Percentiles rank a stretch among this genome's conserved stretches.
Conservation (phyloP, 2,113 vertebrate species). For the Larimichthys crocea region DNA sequence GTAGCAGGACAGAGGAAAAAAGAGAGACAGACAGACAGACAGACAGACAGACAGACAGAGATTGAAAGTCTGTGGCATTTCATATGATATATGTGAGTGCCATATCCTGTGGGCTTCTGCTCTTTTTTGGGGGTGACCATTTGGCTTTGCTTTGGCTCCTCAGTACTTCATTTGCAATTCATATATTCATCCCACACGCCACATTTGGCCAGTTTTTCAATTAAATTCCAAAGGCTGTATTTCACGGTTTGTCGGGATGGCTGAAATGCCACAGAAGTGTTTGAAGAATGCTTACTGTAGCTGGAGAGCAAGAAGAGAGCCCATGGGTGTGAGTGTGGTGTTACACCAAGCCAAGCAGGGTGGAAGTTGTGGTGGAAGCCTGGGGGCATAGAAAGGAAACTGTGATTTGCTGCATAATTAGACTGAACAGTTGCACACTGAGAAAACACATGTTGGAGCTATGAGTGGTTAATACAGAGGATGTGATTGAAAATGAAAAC, state of each 20-base stretch:
- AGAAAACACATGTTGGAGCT: constrained; percentile 31
- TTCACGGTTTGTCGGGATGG: constrained; percentile 16
- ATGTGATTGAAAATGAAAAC: not conserved
- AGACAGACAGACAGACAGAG: constrained; percentile 4
- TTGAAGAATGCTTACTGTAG: constrained; percentile 42
- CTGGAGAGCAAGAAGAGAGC: constrained; percentile 34
- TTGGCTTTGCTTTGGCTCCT: constrained; percentile 18
- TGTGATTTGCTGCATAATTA: constrained; percentile 40
- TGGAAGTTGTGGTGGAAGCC: constrained; percentile 39
- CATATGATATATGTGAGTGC: constrained; percentile 37
- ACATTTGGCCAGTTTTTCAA: constrained; percentile 52
- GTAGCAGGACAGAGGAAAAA: constrained; percentile 13
- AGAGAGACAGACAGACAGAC: not conserved
- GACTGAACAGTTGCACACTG: constrained; percentile 7
- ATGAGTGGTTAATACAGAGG: constrained; percentile 17
- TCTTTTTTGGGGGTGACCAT: constrained; percentile 16
- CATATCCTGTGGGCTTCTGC: constrained; percentile 46
- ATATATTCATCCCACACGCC: constrained; percentile 28
- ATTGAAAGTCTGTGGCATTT: constrained; percentile 58
- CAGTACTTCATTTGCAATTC: constrained; percentile 37
- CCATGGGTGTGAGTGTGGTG: constrained; percentile 21
- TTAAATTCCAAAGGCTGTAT: constrained; percentile 37
- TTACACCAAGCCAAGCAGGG: constrained; percentile 6
- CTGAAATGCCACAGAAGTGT: constrained; percentile 29
- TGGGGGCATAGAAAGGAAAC: not conserved